Evolutionary conservation across 1,140 invertebrate species (phyloP).

Genomic region (Heliconius eleuchia): DNA sequence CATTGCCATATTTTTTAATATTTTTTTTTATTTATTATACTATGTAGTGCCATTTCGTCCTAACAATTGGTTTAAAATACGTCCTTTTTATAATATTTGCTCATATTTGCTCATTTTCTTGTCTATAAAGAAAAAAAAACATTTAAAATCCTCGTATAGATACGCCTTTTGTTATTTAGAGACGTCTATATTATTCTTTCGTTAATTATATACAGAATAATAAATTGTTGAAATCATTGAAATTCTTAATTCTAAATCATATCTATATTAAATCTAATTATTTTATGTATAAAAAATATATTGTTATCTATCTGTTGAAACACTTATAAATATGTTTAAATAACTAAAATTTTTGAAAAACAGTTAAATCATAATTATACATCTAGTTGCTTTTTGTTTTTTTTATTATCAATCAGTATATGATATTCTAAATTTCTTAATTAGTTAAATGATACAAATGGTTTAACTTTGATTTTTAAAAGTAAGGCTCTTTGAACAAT

Average conservation of each 20-base stretch:
- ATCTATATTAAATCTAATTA: too few relatives aligned
- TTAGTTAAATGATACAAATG: background rate
- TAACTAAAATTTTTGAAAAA: too few relatives aligned
- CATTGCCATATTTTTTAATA: background rate
- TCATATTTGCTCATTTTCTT: slow-evolving; percentile 8
- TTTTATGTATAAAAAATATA: too few relatives aligned
- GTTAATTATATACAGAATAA: background rate
- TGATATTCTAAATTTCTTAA: background rate
- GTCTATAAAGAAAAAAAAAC: background rate
- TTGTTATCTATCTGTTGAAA: too few relatives aligned
- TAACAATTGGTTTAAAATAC: background rate
- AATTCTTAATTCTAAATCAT: too few relatives aligned
- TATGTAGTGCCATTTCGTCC: slow-evolving; percentile 3
- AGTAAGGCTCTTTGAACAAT: too few relatives aligned
- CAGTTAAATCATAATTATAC: too few relatives aligned
- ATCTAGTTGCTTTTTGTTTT: too few relatives aligned
- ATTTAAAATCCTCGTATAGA: background rate
- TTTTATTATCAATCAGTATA: background rate
- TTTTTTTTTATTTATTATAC: background rate
- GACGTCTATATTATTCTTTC: slow-evolving; percentile 3
- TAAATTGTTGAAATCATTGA: too few relatives aligned
- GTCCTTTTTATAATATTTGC: background rate
- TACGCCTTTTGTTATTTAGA: background rate
- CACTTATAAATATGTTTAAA: too few relatives aligned
- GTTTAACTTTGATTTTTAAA: background rate